These are phyloP conservation scores for Emydura subglobosa DNA, from an alignment of 2,113 vertebrate species.

Conservation along the genomic window DNA sequence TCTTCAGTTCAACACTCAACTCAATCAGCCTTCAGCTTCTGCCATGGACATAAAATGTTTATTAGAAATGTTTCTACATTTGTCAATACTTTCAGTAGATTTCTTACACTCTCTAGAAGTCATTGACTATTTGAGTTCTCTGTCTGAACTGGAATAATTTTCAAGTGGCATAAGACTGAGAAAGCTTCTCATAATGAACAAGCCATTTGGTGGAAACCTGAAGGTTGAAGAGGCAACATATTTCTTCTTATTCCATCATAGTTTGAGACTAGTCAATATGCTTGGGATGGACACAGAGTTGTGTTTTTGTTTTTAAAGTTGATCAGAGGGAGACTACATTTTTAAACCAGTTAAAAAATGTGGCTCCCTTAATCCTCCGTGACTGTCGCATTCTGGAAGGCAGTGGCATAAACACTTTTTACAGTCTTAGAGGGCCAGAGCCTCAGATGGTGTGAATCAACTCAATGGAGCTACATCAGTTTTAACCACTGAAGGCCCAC, in stretches of 20 bases:
- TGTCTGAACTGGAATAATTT: background rate
- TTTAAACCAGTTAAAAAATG: background rate
- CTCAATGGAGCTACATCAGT: background rate
- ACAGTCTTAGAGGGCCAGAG: background rate
- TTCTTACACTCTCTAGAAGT: slow-evolving; percentile 34
- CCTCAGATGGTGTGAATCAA: background rate
- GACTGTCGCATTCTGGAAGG: too few species aligned
- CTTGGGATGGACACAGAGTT: background rate
- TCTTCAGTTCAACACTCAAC: background rate
- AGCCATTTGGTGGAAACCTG: background rate
- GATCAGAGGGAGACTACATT: slow-evolving; percentile 10
- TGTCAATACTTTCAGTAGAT: slow-evolving; percentile 36
- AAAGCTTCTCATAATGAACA: slow-evolving; percentile 28
- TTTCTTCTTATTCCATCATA: slow-evolving; percentile 49
- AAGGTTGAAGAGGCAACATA: slow-evolving; percentile 26
- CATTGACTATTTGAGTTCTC: slow-evolving; percentile 30
- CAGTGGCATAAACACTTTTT: background rate
- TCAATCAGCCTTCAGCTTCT: background rate
- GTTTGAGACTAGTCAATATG: background rate
- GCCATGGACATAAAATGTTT: background rate
- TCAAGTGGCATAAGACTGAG: background rate
- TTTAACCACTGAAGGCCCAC: background rate
- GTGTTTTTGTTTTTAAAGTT: slow-evolving; percentile 47
- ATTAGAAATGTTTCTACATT: background rate
- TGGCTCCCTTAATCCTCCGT: background rate